phyloP scores from a whole-genome alignment of 1,140 invertebrate species.

The Pogonomyrmex californicus region DNA sequence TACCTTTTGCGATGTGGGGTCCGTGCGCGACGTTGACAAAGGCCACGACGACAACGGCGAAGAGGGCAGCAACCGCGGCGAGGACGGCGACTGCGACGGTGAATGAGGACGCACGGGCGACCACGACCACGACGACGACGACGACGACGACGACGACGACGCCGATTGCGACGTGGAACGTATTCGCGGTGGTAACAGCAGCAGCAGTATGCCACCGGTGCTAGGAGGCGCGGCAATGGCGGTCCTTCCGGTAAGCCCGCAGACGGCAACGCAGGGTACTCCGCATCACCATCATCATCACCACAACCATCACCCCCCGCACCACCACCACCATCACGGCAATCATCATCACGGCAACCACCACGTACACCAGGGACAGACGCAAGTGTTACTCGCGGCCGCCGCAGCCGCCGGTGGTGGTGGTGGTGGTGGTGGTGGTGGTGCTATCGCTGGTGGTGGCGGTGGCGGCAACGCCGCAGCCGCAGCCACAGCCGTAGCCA shows the following conservation, averaged over 20 bases:
- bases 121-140: neutral
- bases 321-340: slow-evolving; percentile 39
- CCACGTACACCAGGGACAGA: slow-evolving; percentile 80
- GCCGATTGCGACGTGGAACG: slow-evolving; percentile 35
- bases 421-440: neutral
- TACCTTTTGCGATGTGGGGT: slow-evolving; percentile 65
- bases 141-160: slow-evolving; percentile 7
- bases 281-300: slow-evolving; percentile 74
- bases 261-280: slow-evolving; percentile 85
- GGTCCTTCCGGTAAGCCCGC: slow-evolving; percentile 86
- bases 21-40: slow-evolving; percentile 2
- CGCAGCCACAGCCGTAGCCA: slow-evolving; percentile 63
- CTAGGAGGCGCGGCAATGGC: slow-evolving; percentile 86
- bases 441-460: neutral
- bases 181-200: slow-evolving; percentile 16
- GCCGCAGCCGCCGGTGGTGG: slow-evolving; percentile 76
- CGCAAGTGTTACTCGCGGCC: slow-evolving; percentile 78
- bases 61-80: neutral
- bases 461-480: slow-evolving; percentile 49
- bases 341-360: slow-evolving; percentile 61
- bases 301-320: slow-evolving; percentile 46
- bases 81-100: slow-evolving; percentile 47
- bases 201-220: slow-evolving; percentile 85
- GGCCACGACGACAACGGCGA: neutral
- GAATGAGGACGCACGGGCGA: slow-evolving; percentile 3